Evolutionary conservation across 2,888 invertebrate genomes (phyloP), one percentile per base, ranked within the genome.

Genomic region (Halictus quadricinctus): DNA sequence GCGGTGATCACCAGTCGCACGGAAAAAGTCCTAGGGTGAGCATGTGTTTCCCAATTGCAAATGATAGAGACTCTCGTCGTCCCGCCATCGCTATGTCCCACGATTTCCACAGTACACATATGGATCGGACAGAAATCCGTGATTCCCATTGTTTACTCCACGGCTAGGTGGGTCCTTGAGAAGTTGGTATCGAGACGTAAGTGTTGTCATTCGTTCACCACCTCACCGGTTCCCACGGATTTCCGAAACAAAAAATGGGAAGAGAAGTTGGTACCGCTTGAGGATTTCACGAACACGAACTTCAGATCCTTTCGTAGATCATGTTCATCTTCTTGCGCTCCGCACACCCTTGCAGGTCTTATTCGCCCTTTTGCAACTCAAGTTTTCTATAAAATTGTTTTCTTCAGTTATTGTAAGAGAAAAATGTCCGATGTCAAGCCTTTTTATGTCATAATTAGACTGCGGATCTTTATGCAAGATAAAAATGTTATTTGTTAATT

Each of bases 91-190:
- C 1, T 21, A 54, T 54, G 8, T 54, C 21, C 8, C 8, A 3
- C 54, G 8, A 58, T 10, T 58, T 58, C 21, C n/a, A 58, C 10
- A 4, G 8, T n/a, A 8, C 21, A 0, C 36, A 8, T 0, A 6
- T 5, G 1, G 29, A 1, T 29, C 64, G n/a, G 8, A 10, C 58
- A 10, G n/a, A 3, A 58, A n/a, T 8, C 8, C 58, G 58, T n/a
- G n/a, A 58, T n/a, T 77, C 60, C 46, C 46, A 18, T 21, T 85
- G 81, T 88, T 85, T 89, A 88, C 74, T 72, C 72, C 21, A 10
- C 76, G 54, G 50, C 82, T 79, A 86, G 83, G 81, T 84, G 86
- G 79, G 78, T 83, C 85, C 84, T 85, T 88, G 88, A 84, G 79
- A 85, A 36, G 75, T 74, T 79, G 29, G n/a, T n/a, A 1, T 4